Evolutionary conservation across 2,888 invertebrate species (phyloP).

Genomic region (Dorcus parallelipipedus): DNA sequence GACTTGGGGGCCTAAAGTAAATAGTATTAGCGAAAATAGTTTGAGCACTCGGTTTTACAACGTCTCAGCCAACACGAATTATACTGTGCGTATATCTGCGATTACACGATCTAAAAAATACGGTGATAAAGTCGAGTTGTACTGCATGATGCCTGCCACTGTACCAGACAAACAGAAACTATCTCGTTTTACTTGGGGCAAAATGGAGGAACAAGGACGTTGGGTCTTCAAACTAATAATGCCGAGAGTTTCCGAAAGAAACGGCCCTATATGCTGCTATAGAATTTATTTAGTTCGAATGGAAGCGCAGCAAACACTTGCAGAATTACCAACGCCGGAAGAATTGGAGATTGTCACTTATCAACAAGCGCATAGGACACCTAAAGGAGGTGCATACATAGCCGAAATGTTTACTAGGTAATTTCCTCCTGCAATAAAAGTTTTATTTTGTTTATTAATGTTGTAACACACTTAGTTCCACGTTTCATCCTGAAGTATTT

Average conservation of each 20-base stretch:
- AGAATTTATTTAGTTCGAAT: constrained; percentile 76
- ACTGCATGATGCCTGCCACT: constrained; percentile 69
- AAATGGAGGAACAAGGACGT: constrained; percentile 61
- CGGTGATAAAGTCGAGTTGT: constrained; percentile 62
- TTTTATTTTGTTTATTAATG: background rate
- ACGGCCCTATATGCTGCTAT: constrained; percentile 86
- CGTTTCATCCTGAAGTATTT: constrained; percentile 64
- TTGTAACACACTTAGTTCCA: constrained; percentile 49
- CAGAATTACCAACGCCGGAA: constrained; percentile 65
- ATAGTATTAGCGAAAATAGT: constrained; percentile 54
- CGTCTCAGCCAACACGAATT: constrained; percentile 79
- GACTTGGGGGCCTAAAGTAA: constrained; percentile 59
- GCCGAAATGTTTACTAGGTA: constrained; percentile 81
- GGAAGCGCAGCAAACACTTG: constrained; percentile 58
- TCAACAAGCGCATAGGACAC: constrained; percentile 65
- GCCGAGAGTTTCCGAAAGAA: constrained; percentile 76
- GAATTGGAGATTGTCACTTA: constrained; percentile 70
- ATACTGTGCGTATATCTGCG: constrained; percentile 73
- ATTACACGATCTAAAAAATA: constrained; percentile 72
- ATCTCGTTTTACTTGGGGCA: constrained; percentile 60
- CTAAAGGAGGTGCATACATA: constrained; percentile 75
- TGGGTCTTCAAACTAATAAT: constrained; percentile 73
- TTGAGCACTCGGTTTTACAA: constrained; percentile 61
- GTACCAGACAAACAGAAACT: constrained; percentile 65
- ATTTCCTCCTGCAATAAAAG: constrained; percentile 20